Conservation (phyloP, 1,140 invertebrate genomes). For the Limonius californicus region DNA sequence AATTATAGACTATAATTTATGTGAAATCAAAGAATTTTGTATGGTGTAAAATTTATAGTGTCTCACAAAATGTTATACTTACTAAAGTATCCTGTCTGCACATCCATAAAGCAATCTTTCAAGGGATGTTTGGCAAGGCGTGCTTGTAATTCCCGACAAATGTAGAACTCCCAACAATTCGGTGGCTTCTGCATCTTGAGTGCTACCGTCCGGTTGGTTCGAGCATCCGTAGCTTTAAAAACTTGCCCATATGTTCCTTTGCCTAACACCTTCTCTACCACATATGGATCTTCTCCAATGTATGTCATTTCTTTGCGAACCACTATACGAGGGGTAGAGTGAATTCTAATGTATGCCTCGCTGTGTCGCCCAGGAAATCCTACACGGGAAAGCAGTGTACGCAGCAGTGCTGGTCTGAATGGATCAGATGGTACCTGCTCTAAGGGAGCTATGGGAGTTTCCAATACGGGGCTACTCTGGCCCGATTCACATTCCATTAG, state of each 20-base stretch:
- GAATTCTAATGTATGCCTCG: slow-evolving; percentile 29
- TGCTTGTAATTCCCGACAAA: slow-evolving; percentile 69
- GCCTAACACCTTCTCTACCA: slow-evolving; percentile 66
- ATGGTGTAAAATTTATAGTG: not conserved
- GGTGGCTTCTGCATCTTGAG: slow-evolving; percentile 74
- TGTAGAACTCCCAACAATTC: slow-evolving; percentile 79
- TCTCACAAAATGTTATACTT: slow-evolving; percentile 24
- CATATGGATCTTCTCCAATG: slow-evolving; percentile 55
- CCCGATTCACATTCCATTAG: slow-evolving; percentile 34
- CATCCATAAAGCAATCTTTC: slow-evolving; percentile 55
- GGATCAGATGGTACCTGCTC: slow-evolving; percentile 45
- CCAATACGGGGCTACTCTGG: slow-evolving; percentile 18
- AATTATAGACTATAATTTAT: too few relatives aligned
- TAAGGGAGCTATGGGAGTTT: slow-evolving; percentile 1
- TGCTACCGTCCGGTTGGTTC: slow-evolving; percentile 60
- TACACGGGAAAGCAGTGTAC: slow-evolving; percentile 50
- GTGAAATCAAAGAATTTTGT: too few relatives aligned
- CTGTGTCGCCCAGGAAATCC: slow-evolving; percentile 52
- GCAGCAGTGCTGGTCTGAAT: slow-evolving; percentile 50
- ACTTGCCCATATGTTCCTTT: slow-evolving; percentile 73
- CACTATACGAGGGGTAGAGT: slow-evolving; percentile 30
- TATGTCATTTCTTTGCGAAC: slow-evolving; percentile 22
- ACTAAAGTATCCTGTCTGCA: slow-evolving; percentile 43
- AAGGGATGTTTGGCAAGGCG: slow-evolving; percentile 61
- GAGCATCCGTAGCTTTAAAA: slow-evolving; percentile 57